Percentiles rank a stretch among this genome's conserved stretches.
Conservation (phyloP, 1,140 invertebrate species). For the Sycophila sp. region DNA sequence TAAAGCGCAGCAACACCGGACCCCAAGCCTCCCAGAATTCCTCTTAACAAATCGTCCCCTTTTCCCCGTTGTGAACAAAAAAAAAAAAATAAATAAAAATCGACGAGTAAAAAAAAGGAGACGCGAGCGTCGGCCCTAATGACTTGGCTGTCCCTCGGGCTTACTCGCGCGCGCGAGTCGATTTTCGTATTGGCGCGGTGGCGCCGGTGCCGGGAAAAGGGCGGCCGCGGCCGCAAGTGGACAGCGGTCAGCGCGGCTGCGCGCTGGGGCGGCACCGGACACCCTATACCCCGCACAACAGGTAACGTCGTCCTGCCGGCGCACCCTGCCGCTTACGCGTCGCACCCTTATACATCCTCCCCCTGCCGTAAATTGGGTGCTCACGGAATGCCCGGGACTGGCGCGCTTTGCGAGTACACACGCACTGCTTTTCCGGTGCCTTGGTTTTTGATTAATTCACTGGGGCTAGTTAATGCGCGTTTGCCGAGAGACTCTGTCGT, state of each 20-base stretch:
- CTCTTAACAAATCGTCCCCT: neutral
- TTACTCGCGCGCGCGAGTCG: constrained; percentile 4
- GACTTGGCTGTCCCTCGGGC: neutral
- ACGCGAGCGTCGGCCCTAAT: neutral
- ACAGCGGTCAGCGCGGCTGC: constrained; percentile 57
- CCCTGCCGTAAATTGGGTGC: no score
- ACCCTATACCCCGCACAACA: no score
- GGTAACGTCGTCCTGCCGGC: neutral
- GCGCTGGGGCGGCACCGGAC: constrained; percentile 42
- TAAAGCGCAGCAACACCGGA: neutral
- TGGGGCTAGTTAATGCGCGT: no score
- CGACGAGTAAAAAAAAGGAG: neutral
- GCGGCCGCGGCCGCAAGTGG: constrained; percentile 35
- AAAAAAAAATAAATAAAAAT: neutral
- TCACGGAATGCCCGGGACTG: neutral
- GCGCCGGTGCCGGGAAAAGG: constrained; percentile 17
- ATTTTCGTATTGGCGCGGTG: constrained; percentile 29
- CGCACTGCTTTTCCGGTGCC: neutral
- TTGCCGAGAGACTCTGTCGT: neutral
- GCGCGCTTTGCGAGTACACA: neutral
- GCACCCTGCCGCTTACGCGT: neutral
- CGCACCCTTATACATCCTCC: neutral
- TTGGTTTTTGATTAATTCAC: neutral
- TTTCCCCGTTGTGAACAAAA: no score
- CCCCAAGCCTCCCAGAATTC: neutral